Evolutionary conservation across 2,888 invertebrate species (phyloP).

Genomic region (Lepidocyrtoides sp.): DNA sequence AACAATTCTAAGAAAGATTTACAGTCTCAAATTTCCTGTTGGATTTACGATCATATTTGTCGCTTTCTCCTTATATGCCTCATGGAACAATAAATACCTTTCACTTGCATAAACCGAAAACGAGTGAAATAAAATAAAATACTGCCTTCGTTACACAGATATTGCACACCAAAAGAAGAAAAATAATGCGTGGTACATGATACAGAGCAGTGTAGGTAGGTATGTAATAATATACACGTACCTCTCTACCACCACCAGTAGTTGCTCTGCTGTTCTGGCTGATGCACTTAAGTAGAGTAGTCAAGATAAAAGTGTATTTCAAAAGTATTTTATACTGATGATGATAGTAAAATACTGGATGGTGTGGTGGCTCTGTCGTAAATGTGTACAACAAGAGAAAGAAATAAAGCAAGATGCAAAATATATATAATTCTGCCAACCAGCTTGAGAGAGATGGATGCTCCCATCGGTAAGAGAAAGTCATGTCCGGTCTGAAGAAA

Average conservation of each 20-base stretch:
- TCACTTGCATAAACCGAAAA: conserved; percentile 77
- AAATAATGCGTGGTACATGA: conserved; percentile 4
- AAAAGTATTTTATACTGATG: not conserved
- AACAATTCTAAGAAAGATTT: conserved; percentile 80
- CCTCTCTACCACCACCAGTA: too few relatives aligned
- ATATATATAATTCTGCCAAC: conserved; percentile 70
- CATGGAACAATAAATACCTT: conserved; percentile 78
- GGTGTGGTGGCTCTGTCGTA: not conserved
- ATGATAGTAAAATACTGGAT: not conserved
- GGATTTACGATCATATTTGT: conserved; percentile 81
- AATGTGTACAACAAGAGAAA: not conserved
- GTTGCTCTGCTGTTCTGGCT: too few relatives aligned
- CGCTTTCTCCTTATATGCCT: conserved; percentile 76
- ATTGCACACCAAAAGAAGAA: conserved; percentile 1
- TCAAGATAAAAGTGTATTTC: too few relatives aligned
- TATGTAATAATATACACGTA: not conserved
- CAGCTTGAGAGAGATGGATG: conserved; percentile 72
- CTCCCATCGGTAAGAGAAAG: conserved; percentile 70
- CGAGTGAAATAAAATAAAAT: conserved; percentile 68
- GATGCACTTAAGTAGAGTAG: not conserved
- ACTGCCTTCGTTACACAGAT: conserved; percentile 38
- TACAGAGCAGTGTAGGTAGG: not conserved
- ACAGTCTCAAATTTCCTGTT: conserved; percentile 80
- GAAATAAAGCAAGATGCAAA: conserved; percentile 46
- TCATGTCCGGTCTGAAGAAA: conserved; percentile 75